A percentile compares a stretch with the other conserved stretches of the same genome.
Evolutionary conservation across 2,797 vertebrate genomes (phyloP).

Genomic region (Epinephelus malabaricus): DNA sequence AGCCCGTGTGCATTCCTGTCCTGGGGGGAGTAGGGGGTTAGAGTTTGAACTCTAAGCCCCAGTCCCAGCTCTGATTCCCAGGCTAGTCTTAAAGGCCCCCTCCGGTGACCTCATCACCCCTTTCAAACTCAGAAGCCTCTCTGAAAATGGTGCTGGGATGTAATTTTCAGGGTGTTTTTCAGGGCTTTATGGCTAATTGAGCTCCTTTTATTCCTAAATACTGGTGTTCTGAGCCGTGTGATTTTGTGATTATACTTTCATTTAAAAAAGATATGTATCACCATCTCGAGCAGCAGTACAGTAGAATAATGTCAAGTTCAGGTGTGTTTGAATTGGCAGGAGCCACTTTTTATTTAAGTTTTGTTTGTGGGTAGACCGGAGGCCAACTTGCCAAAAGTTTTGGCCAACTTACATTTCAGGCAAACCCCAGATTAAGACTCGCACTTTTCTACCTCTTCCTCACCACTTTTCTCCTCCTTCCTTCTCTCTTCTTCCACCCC

Average conservation of each 20-base stretch:
- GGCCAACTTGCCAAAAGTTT: conserved; percentile 7
- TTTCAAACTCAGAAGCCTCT: conserved; percentile 64
- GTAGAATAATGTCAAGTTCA: neutral
- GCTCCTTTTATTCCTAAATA: conserved; percentile 4
- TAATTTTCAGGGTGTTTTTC: conserved; percentile 44
- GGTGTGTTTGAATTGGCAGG: neutral
- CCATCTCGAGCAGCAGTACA: neutral
- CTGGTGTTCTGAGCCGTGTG: neutral
- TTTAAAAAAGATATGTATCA: neutral
- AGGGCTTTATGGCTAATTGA: conserved; percentile 20
- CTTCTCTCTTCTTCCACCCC: neutral
- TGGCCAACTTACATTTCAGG: neutral
- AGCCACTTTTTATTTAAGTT: neutral
- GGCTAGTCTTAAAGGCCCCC: conserved; percentile 88
- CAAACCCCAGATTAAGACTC: neutral
- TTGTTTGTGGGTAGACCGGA: conserved; percentile 10
- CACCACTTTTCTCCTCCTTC: neutral
- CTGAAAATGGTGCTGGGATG: conserved; percentile 45
- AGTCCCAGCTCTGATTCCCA: conserved; percentile 80
- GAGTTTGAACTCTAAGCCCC: conserved; percentile 74
- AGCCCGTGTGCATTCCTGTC: conserved; percentile 73
- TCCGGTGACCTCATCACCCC: conserved; percentile 81
- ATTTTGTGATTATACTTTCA: neutral
- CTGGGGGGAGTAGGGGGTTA: conserved; percentile 60
- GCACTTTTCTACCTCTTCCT: neutral